phyloP scores from a whole-genome alignment of 2,113 vertebrate species.

The Eulemur rufifrons region DNA sequence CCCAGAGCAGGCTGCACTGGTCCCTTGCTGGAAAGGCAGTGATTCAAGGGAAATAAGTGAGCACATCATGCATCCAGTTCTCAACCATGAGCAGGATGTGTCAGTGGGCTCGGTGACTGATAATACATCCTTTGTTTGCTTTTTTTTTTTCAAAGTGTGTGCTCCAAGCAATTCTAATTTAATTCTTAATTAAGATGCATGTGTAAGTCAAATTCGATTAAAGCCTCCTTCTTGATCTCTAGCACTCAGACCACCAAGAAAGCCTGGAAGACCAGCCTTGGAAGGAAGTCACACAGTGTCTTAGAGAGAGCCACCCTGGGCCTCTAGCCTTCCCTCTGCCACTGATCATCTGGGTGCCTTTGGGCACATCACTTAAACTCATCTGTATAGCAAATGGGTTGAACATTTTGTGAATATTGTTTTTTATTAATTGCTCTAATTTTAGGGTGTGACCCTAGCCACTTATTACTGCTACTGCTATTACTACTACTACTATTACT shows the following conservation, averaged over 20 bases:
- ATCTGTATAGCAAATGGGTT: not conserved
- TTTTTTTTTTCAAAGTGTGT: slow-evolving; percentile 36
- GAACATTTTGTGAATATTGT: not conserved
- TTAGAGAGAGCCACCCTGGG: not conserved
- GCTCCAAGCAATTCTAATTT: slow-evolving; percentile 55
- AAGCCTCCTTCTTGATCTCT: not conserved
- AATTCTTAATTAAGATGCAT: slow-evolving; percentile 70
- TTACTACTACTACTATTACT: not conserved
- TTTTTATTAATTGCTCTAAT: not conserved
- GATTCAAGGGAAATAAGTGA: not conserved
- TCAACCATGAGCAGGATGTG: not conserved
- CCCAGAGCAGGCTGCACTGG: not conserved
- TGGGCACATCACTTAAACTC: not conserved
- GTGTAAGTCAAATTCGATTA: slow-evolving; percentile 64
- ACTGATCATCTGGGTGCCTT: not conserved
- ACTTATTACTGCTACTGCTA: not conserved
- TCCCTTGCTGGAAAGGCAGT: not conserved
- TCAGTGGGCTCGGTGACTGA: not conserved
- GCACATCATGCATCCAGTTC: not conserved
- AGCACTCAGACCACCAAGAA: slow-evolving; percentile 1
- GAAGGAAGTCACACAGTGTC: not conserved
- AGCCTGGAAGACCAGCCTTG: not conserved
- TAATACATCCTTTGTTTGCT: not conserved
- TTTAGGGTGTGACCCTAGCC: not conserved
- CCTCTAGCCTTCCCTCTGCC: not conserved